A percentile compares a stretch with the other conserved stretches of the same genome.
These are phyloP conservation scores for Apis mellifera DNA, from an alignment of 1,140 invertebrate species.

Conservation along the genomic window Amel_HAv3.1 CM009936.2:11392501-11393000, in stretches of 20 bases:
- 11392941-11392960: background rate
- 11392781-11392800: constrained; percentile 29
- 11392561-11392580: no score
- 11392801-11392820: constrained; percentile 15
- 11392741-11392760: background rate
- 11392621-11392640: no score
- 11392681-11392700: constrained; percentile 32
- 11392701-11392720: constrained; percentile 15
- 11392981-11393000: background rate
- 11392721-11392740: background rate
- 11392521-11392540: no score
- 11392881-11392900: no score
- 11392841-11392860: background rate
- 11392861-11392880: background rate
- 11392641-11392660: no score
- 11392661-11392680: background rate
- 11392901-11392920: background rate
- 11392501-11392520: no score
- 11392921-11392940: background rate
- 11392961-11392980: background rate
- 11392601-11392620: no score
- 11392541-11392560: no score
- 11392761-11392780: constrained; percentile 17
- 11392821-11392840: background rate
- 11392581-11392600: no score